phyloP scores from a whole-genome alignment of 1,140 invertebrate species.

The Polypedilum vanderplanki region DNA sequence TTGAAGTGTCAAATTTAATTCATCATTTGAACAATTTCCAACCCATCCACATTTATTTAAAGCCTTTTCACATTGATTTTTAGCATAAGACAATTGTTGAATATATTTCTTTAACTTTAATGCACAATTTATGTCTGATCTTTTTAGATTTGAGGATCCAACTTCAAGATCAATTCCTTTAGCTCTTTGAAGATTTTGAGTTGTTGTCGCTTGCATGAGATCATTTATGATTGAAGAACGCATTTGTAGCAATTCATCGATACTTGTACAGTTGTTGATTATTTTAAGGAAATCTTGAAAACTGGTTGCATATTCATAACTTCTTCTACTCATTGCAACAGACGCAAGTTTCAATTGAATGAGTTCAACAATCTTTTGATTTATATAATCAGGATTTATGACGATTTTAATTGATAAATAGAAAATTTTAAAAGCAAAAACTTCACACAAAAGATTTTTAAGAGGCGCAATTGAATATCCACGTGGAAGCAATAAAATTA shows the following conservation, averaged over 20 bases:
- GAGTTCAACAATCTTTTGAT: constrained; percentile 76
- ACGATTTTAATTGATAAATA: constrained; percentile 74
- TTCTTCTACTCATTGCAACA: constrained; percentile 68
- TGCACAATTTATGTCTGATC: constrained; percentile 65
- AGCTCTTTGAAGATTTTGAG: constrained; percentile 79
- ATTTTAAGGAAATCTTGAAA: constrained; percentile 85
- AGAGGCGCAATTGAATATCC: constrained; percentile 70
- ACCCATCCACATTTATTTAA: constrained; percentile 69
- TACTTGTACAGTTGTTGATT: constrained; percentile 70
- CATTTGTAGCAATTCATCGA: constrained; percentile 77
- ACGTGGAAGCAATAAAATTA: constrained; percentile 71
- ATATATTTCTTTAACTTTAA: constrained; percentile 67
- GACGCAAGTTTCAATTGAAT: constrained; percentile 71
- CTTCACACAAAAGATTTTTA: constrained; percentile 72
- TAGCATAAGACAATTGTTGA: constrained; percentile 76
- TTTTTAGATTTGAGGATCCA: constrained; percentile 48
- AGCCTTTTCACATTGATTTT: constrained; percentile 73
- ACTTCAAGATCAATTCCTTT: constrained; percentile 69
- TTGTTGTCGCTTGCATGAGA: constrained; percentile 87
- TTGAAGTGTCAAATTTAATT: constrained; percentile 52
- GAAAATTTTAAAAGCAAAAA: constrained; percentile 64
- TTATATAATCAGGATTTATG: constrained; percentile 86
- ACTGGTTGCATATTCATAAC: constrained; percentile 79
- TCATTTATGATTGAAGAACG: constrained; percentile 78
- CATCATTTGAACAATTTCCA: constrained; percentile 58